Percentiles rank a stretch among this genome's conserved stretches.
phyloP scores from a whole-genome alignment of 2,888 invertebrate species.

The Pseudococcus jackbeardsleyi region DNA sequence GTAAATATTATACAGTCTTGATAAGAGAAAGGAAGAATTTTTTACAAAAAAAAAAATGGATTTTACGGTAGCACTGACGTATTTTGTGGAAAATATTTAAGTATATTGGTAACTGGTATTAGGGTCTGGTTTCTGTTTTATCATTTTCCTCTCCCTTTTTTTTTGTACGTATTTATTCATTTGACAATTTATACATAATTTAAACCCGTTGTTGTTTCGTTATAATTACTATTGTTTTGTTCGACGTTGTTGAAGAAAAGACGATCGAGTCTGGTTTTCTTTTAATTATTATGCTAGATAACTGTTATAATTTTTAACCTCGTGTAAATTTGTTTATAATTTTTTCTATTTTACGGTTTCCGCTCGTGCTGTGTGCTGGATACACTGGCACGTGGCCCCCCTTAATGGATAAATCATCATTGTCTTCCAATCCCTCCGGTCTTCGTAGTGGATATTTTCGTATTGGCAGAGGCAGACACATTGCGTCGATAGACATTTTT shows the following conservation, averaged over 20 bases:
- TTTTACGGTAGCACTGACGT: slow-evolving; percentile 57
- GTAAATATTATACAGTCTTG: slow-evolving; percentile 35
- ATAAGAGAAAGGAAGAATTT: neutral
- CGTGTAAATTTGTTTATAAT: slow-evolving; percentile 48
- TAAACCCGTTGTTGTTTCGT: neutral
- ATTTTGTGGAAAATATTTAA: slow-evolving; percentile 32
- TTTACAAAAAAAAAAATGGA: neutral
- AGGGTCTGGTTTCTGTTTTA: slow-evolving; percentile 54
- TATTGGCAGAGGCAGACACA: too few relatives aligned
- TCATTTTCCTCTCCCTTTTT: neutral
- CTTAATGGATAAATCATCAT: slow-evolving; percentile 2
- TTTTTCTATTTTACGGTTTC: neutral
- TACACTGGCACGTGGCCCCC: neutral
- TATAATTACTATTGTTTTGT: slow-evolving; percentile 9
- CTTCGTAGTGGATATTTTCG: neutral
- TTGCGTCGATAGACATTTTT: too few relatives aligned
- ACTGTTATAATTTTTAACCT: slow-evolving; percentile 27
- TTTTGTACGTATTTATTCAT: slow-evolving; percentile 12
- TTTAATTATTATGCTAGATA: neutral
- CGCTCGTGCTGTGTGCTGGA: neutral
- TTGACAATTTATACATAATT: slow-evolving; percentile 4
- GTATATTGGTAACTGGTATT: slow-evolving; percentile 58
- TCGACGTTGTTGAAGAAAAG: neutral
- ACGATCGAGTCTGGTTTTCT: neutral
- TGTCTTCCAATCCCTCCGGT: slow-evolving; percentile 49